Evolutionary conservation across 2,113 vertebrate genomes (phyloP).

Genomic region (Mirza zaza): DNA sequence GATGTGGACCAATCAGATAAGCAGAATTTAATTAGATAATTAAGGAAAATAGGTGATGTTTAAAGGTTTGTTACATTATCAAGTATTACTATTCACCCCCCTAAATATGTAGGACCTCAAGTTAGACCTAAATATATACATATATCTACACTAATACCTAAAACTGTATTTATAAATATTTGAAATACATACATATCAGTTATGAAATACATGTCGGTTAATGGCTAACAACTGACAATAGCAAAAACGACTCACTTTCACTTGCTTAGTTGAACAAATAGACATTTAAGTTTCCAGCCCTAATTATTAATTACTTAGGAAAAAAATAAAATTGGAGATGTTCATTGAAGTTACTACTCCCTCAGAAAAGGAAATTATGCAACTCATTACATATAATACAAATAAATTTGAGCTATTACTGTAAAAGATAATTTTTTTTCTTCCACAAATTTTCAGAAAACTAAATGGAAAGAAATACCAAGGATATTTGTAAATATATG

Average conservation of each 20-base stretch:
- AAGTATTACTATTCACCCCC: not conserved
- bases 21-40: not conserved
- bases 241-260: not conserved
- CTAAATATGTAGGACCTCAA: not conserved
- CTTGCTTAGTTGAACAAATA: not conserved
- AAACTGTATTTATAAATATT: not conserved
- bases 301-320: not conserved
- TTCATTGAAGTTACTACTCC: not conserved
- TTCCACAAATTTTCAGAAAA: not conserved
- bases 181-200: not conserved
- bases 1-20: not conserved
- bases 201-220: not conserved
- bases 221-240: not conserved
- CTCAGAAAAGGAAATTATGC: not conserved
- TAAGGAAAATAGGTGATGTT: not conserved
- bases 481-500: not conserved
- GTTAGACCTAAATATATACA: not conserved
- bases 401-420: not conserved
- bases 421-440: not conserved
- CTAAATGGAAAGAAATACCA: not conserved
- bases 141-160: not conserved
- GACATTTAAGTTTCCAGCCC: not conserved
- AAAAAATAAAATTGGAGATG: not conserved
- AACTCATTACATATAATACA: not conserved
- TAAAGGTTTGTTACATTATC: not conserved